phyloP scores from a whole-genome alignment of 2,797 vertebrate species.

The Scolopax rusticola region DNA sequence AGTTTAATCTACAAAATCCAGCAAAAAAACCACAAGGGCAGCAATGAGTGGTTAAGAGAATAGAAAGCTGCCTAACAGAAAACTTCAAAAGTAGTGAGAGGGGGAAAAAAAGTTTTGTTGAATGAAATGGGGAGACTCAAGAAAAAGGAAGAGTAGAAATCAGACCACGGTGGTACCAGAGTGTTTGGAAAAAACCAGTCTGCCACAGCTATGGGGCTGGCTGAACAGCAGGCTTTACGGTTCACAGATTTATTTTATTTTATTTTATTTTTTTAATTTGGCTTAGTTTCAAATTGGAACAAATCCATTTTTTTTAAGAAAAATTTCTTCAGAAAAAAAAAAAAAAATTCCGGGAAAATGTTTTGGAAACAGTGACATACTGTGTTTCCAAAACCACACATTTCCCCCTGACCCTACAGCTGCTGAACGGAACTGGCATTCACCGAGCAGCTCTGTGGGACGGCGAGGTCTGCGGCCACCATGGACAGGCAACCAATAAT shows the following conservation, averaged over 20 bases:
- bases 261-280: conserved; percentile 32
- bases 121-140: not conserved
- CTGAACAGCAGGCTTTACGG: conserved; percentile 13
- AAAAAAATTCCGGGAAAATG: conserved; percentile 56
- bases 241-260: conserved; percentile 21
- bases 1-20: not conserved
- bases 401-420: conserved; percentile 62
- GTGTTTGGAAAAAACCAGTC: not conserved
- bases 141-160: not conserved
- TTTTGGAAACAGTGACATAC: conserved; percentile 73
- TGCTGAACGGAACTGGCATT: conserved; percentile 54
- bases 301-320: conserved; percentile 61
- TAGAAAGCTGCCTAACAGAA: not conserved
- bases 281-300: conserved; percentile 56
- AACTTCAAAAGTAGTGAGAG: not conserved
- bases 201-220: not conserved
- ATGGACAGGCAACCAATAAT: not conserved
- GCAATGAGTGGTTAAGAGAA: not conserved
- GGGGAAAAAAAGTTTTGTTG: not conserved
- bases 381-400: conserved; percentile 70
- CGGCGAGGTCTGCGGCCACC: not conserved
- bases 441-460: not conserved
- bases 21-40: not conserved
- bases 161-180: not conserved
- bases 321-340: conserved; percentile 38